These are phyloP conservation scores for Neofelis nebulosa DNA, from an alignment of 2,113 vertebrate genomes.

Conservation along the genomic window DNA sequence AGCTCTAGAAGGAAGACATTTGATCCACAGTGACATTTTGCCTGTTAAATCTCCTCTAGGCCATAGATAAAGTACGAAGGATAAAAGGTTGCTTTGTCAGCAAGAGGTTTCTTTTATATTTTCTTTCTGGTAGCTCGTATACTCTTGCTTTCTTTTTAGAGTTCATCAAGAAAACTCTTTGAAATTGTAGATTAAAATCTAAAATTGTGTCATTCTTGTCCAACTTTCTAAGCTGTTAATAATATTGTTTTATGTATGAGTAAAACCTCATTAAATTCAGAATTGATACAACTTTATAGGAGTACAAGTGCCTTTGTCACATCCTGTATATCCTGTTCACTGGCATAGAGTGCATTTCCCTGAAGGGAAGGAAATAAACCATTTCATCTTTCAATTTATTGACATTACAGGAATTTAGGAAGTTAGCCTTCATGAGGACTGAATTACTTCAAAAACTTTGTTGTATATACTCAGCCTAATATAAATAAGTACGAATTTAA, in stretches of 20 bases:
- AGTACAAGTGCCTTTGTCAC: background rate
- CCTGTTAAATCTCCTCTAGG: constrained; percentile 35
- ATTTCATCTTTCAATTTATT: background rate
- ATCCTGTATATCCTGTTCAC: background rate
- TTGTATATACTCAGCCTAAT: background rate
- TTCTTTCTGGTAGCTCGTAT: background rate
- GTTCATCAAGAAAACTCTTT: constrained; percentile 19
- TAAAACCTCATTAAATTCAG: background rate
- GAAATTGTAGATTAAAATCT: constrained; percentile 51
- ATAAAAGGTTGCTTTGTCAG: constrained; percentile 55
- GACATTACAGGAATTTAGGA: background rate
- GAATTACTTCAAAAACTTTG: background rate
- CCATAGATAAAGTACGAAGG: constrained; percentile 6
- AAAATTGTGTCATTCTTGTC: background rate
- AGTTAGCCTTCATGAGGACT: background rate
- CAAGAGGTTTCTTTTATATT: constrained; percentile 20
- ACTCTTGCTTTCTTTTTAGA: constrained; percentile 34
- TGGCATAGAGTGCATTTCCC: background rate
- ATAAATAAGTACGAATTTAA: background rate
- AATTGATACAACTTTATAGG: background rate
- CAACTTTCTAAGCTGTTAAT: constrained; percentile 29
- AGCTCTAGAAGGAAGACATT: background rate
- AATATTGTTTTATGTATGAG: background rate
- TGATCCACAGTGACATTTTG: constrained; percentile 45
- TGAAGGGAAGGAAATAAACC: background rate